phyloP scores from a whole-genome alignment of 2,797 vertebrate species.

The Champsocephalus gunnari region DNA sequence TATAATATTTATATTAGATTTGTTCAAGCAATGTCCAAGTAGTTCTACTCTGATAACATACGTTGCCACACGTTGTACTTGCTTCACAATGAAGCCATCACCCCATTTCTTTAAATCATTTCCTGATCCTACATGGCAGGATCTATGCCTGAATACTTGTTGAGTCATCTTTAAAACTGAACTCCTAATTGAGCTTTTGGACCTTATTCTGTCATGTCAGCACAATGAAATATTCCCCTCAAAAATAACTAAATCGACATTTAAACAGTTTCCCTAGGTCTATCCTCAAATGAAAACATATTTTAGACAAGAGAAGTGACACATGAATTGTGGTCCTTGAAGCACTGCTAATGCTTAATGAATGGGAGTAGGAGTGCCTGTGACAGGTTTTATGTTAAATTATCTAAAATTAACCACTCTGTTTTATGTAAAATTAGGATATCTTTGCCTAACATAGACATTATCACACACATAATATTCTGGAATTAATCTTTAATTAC shows the following conservation, averaged over 20 bases:
- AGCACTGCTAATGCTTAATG: slow-evolving; percentile 44
- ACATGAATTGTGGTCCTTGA: slow-evolving; percentile 39
- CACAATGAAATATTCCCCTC: slow-evolving; percentile 12
- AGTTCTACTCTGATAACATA: neutral
- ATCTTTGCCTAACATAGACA: slow-evolving; percentile 44
- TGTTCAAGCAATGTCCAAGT: neutral
- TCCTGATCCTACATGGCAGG: neutral
- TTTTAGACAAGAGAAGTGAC: slow-evolving; percentile 37
- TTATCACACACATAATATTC: slow-evolving; percentile 47
- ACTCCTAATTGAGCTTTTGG: slow-evolving; percentile 6
- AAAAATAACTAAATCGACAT: slow-evolving; percentile 20
- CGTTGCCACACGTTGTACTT: neutral
- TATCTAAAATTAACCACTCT: slow-evolving; percentile 46
- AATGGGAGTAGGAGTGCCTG: slow-evolving; percentile 4
- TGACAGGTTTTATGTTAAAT: slow-evolving; percentile 47
- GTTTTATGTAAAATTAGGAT: slow-evolving; percentile 43
- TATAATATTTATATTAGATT: neutral
- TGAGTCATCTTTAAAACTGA: neutral
- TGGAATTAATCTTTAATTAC: slow-evolving; percentile 76
- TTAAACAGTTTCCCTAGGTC: slow-evolving; percentile 25
- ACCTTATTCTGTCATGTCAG: slow-evolving; percentile 20
- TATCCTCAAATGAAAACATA: slow-evolving; percentile 31
- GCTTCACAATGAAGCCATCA: neutral
- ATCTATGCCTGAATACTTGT: neutral
- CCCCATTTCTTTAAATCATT: neutral